Conservation (phyloP, 2,888 invertebrate genomes). For the Nymphalis urticae region DNA sequence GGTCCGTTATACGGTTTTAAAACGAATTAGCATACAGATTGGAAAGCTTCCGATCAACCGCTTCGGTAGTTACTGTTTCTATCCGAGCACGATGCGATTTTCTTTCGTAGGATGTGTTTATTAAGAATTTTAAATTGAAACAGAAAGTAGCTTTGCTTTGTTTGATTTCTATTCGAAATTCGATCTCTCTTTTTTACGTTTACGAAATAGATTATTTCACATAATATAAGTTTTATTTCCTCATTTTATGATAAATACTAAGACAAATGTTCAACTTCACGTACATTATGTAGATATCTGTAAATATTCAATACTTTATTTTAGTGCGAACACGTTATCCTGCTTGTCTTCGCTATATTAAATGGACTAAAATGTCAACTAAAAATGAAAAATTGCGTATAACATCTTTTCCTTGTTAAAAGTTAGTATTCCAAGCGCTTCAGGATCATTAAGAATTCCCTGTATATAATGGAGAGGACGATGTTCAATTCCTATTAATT, state of each 20-base stretch:
- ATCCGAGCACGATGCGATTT: background rate
- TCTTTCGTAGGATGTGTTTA: slow-evolving; percentile 1
- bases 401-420: background rate
- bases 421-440: slow-evolving; percentile 1
- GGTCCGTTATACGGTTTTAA: slow-evolving; percentile 35
- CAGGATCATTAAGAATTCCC: slow-evolving; percentile 27
- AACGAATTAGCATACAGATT: slow-evolving; percentile 70
- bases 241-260: too few relatives aligned
- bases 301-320: too few relatives aligned
- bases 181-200: background rate
- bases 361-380: too few relatives aligned
- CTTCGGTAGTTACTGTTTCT: slow-evolving; percentile 16
- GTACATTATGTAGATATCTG: too few relatives aligned
- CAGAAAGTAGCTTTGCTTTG: too few relatives aligned
- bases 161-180: too few relatives aligned
- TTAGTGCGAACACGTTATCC: too few relatives aligned
- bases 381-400: background rate
- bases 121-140: too few relatives aligned
- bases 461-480: slow-evolving; percentile 40
- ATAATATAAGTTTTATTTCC: too few relatives aligned
- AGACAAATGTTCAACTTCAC: too few relatives aligned
- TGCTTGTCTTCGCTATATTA: too few relatives aligned
- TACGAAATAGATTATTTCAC: background rate
- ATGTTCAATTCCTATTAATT: slow-evolving; percentile 56
- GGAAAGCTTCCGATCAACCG: slow-evolving; percentile 56